Conservation (phyloP, 2,797 vertebrate genomes). For the Liasis olivaceus region DNA sequence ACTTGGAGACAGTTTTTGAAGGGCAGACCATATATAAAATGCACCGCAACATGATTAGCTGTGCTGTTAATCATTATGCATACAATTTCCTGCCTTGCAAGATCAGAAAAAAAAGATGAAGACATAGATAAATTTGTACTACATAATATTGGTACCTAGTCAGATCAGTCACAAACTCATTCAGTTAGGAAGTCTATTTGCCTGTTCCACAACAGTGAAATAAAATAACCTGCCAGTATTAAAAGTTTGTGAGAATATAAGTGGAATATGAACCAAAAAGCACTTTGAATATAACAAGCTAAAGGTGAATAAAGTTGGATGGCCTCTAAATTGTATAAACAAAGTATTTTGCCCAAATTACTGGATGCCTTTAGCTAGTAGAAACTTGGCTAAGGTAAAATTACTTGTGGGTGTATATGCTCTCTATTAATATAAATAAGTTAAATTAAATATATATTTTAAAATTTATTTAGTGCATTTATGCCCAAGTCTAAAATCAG, state of each 20-base stretch:
- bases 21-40: not conserved
- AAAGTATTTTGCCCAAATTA: not conserved
- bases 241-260: not conserved
- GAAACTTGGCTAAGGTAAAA: not conserved
- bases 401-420: not conserved
- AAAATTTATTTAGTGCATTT: not conserved
- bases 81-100: not conserved
- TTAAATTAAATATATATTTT: slow-evolving; percentile 17
- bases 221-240: not conserved
- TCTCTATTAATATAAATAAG: slow-evolving; percentile 31
- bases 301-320: not conserved
- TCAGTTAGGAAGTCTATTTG: not conserved
- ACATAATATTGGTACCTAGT: not conserved
- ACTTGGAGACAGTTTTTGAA: not conserved
- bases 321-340: not conserved
- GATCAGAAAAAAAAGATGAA: not conserved
- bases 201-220: not conserved
- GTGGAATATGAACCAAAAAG: not conserved
- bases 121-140: slow-evolving; percentile 4
- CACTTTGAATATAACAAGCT: not conserved
- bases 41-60: not conserved
- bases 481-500: not conserved
- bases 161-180: not conserved
- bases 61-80: not conserved
- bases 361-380: not conserved